Conservation (phyloP, 1,140 invertebrate species). For the Tetramorium alpestre region DNA sequence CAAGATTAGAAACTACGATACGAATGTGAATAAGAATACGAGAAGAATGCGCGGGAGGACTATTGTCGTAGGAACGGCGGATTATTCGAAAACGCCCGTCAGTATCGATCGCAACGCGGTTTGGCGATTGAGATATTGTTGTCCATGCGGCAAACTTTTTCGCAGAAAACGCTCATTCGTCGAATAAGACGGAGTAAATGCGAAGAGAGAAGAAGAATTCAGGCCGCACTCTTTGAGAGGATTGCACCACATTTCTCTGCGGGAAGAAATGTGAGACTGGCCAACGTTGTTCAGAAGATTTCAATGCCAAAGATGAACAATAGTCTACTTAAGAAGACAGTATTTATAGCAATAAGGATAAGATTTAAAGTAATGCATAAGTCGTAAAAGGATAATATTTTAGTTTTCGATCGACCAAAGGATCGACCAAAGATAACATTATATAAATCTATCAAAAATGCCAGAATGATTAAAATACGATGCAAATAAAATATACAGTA, state of each 20-base stretch:
- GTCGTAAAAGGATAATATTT: background rate
- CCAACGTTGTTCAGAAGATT: background rate
- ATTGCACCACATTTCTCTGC: background rate
- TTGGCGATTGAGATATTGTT: background rate
- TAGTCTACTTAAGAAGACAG: constrained; percentile 13
- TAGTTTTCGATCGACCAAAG: background rate
- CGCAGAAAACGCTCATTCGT: background rate
- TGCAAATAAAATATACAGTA: background rate
- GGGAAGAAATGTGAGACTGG: background rate
- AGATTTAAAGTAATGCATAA: background rate
- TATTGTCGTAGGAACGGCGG: background rate
- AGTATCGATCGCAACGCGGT: constrained; percentile 9
- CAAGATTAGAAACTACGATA: background rate
- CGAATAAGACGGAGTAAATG: background rate
- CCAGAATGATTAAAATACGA: background rate
- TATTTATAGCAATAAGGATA: constrained; percentile 15
- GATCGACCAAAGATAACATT: background rate
- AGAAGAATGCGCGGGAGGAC: constrained; percentile 44
- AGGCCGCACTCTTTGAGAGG: background rate
- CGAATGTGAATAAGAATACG: background rate
- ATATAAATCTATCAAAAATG: background rate
- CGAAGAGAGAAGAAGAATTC: background rate
- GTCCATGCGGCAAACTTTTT: background rate
- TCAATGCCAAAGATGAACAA: constrained; percentile 20
- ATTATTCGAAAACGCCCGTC: constrained; percentile 27